Evolutionary conservation across 2,113 vertebrate genomes (phyloP).

Genomic region (Platysteira castanea): DNA sequence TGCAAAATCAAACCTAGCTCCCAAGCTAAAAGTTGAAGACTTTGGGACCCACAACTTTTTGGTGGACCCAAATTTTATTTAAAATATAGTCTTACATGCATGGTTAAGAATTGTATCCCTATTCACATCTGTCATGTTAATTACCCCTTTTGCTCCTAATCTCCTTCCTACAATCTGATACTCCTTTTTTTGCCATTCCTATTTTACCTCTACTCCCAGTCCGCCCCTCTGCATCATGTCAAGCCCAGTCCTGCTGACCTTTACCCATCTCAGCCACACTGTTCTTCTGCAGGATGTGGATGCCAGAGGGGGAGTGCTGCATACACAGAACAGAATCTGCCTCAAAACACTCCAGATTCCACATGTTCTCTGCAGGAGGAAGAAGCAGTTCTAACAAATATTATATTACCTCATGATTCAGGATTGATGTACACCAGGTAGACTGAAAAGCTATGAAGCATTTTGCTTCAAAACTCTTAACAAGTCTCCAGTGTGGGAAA

Average conservation of each 20-base stretch:
- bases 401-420: not conserved
- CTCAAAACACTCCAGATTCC: not conserved
- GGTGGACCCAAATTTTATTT: not conserved
- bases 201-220: not conserved
- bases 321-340: not conserved
- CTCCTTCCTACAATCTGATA: not conserved
- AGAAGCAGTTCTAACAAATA: not conserved
- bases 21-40: not conserved
- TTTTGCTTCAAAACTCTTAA: not conserved
- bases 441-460: not conserved
- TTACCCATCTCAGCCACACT: not conserved
- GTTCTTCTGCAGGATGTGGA: not conserved
- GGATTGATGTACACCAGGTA: not conserved
- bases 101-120: not conserved
- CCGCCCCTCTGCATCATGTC: not conserved
- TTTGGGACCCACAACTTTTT: not conserved
- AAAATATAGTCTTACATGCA: not conserved
- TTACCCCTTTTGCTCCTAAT: not conserved
- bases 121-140: not conserved
- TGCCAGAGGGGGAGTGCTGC: not conserved
- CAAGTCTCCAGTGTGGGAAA: accelerated
- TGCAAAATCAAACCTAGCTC: not conserved
- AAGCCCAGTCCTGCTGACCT: not conserved
- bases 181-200: not conserved
- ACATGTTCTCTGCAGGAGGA: not conserved